These are phyloP conservation scores for Griposia aprilina DNA, from an alignment of 2,888 invertebrate species.

Conservation along the genomic window DNA sequence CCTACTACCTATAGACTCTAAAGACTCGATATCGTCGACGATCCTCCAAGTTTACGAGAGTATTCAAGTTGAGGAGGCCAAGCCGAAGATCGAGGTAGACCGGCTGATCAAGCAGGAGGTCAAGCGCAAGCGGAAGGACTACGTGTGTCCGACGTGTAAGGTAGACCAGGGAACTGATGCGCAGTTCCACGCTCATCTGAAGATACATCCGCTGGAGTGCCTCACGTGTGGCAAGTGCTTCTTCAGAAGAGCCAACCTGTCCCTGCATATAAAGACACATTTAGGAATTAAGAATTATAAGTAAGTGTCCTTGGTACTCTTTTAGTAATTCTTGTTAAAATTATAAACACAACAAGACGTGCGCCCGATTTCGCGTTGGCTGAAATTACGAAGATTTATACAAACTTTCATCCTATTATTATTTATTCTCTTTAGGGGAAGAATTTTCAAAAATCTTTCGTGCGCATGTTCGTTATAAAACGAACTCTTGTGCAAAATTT, in stretches of 20 bases:
- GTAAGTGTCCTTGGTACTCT: slow-evolving; percentile 75
- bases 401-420: neutral
- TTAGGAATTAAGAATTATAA: slow-evolving; percentile 94
- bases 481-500: neutral
- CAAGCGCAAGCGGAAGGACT: slow-evolving; percentile 79
- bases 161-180: slow-evolving; percentile 93
- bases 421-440: neutral
- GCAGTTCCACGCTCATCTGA: slow-evolving; percentile 93
- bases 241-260: slow-evolving; percentile 93
- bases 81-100: slow-evolving; percentile 84
- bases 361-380: neutral
- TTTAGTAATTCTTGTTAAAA: neutral
- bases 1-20: slow-evolving; percentile 78
- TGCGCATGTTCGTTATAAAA: neutral
- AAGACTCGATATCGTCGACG: slow-evolving; percentile 78
- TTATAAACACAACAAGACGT: neutral
- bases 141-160: slow-evolving; percentile 85
- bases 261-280: slow-evolving; percentile 95
- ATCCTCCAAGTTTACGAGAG: slow-evolving; percentile 82
- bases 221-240: slow-evolving; percentile 95
- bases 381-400: neutral
- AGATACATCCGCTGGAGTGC: slow-evolving; percentile 95
- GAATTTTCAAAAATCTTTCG: neutral
- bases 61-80: slow-evolving; percentile 76
- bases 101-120: slow-evolving; percentile 87